phyloP scores from a whole-genome alignment of 2,113 vertebrate species.

The Notechis scutatus region DNA sequence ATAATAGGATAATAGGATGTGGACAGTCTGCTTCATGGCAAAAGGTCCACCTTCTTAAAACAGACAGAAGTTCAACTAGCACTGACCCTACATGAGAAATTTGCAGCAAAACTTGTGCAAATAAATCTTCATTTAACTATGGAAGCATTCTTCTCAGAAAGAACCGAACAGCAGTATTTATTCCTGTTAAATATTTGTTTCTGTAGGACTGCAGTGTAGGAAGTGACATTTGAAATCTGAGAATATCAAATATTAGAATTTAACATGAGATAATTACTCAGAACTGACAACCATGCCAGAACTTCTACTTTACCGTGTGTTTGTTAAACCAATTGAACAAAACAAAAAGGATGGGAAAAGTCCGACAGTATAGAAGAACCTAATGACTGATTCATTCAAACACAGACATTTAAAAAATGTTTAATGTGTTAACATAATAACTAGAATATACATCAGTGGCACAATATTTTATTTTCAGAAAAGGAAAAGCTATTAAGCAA shows the following conservation, averaged over 20 bases:
- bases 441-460: background rate
- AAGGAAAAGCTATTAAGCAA: slow-evolving; percentile 63
- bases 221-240: background rate
- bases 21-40: background rate
- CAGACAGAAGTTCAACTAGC: background rate
- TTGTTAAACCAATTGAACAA: slow-evolving; percentile 9
- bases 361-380: background rate
- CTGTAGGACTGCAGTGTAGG: background rate
- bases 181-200: background rate
- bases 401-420: background rate
- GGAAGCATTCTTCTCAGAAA: background rate
- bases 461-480: slow-evolving; percentile 33
- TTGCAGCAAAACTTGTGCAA: background rate
- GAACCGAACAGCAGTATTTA: background rate
- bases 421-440: slow-evolving; percentile 9
- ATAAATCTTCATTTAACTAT: background rate
- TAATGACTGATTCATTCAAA: slow-evolving; percentile 6
- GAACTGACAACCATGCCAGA: background rate
- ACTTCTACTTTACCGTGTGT: background rate
- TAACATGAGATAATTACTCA: slow-evolving; percentile 8
- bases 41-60: background rate
- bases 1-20: background rate
- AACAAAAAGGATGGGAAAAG: background rate
- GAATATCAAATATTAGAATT: background rate
- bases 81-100: background rate